These are phyloP conservation scores for Lampris megalopsis DNA, from an alignment of 2,113 vertebrate genomes.

Conservation along the genomic window DNA sequence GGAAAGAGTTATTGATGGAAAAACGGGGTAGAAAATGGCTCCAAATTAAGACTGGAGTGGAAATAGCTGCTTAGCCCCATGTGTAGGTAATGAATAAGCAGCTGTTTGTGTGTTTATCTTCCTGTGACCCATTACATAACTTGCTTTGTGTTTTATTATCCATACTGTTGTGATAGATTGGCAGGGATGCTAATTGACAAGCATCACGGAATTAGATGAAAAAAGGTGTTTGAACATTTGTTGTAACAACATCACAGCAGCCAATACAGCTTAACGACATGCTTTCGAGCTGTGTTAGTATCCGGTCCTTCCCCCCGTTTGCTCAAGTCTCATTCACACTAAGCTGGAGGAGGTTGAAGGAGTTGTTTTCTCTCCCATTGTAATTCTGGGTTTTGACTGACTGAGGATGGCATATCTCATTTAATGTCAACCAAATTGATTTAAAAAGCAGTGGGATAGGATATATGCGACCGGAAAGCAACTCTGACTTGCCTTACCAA, in stretches of 20 bases:
- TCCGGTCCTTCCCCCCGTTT: neutral
- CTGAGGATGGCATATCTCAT: neutral
- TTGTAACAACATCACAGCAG: neutral
- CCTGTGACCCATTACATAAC: constrained; percentile 7
- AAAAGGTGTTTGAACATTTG: neutral
- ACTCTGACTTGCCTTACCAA: neutral
- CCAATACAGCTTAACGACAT: neutral
- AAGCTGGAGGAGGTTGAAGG: neutral
- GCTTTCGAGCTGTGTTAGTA: neutral
- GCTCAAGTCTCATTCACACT: neutral
- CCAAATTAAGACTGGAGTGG: constrained; percentile 7
- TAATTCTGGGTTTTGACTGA: constrained; percentile 13
- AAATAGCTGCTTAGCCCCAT: neutral
- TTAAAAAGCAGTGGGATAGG: constrained; percentile 1
- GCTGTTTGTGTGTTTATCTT: neutral
- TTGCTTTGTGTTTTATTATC: constrained; percentile 3
- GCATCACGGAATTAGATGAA: neutral
- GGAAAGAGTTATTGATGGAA: neutral
- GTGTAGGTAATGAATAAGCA: neutral
- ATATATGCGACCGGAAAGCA: neutral
- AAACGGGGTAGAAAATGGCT: neutral
- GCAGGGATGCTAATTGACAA: neutral
- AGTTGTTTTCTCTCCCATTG: neutral
- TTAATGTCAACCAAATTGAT: constrained; percentile 4
- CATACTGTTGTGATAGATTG: constrained; percentile 12